phyloP scores from a whole-genome alignment of 2,888 invertebrate species.

The Gasteruption jaculator region DNA sequence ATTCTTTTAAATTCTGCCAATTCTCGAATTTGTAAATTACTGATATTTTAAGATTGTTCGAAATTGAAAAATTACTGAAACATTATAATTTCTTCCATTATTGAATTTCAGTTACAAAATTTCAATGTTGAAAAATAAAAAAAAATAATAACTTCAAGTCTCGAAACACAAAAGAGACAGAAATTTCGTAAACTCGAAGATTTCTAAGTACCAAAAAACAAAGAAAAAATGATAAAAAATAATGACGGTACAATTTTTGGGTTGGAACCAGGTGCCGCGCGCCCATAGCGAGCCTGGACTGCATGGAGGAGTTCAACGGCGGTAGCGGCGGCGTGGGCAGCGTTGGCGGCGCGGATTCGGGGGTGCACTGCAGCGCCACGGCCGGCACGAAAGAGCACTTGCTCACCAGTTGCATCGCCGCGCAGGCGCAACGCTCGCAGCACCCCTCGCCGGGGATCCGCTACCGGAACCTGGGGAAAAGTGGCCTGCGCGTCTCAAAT shows the following conservation, averaged over 20 bases:
- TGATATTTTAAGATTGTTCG: too few species aligned
- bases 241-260: too few species aligned
- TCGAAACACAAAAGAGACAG: too few species aligned
- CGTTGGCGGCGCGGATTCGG: slow-evolving; percentile 49
- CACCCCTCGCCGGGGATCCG: slow-evolving; percentile 75
- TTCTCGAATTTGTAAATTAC: too few species aligned
- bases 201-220: too few species aligned
- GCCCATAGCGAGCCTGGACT: slow-evolving; percentile 87
- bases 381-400: slow-evolving; percentile 57
- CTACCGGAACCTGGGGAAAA: slow-evolving; percentile 92
- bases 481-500: slow-evolving; percentile 90
- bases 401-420: slow-evolving; percentile 51
- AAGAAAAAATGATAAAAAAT: slow-evolving; percentile 1
- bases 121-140: too few species aligned
- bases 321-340: slow-evolving; percentile 52
- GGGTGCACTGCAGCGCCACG: slow-evolving; percentile 51
- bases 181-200: too few species aligned
- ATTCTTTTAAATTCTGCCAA: too few species aligned
- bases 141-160: too few species aligned
- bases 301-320: slow-evolving; percentile 90
- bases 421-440: slow-evolving; percentile 57
- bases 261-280: slow-evolving; percentile 74
- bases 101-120: too few species aligned
- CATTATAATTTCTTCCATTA: too few species aligned
- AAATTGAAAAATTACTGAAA: too few species aligned